Evolutionary conservation across 2,113 vertebrate genomes (phyloP).

Genomic region (Anas platyrhynchos): DNA sequence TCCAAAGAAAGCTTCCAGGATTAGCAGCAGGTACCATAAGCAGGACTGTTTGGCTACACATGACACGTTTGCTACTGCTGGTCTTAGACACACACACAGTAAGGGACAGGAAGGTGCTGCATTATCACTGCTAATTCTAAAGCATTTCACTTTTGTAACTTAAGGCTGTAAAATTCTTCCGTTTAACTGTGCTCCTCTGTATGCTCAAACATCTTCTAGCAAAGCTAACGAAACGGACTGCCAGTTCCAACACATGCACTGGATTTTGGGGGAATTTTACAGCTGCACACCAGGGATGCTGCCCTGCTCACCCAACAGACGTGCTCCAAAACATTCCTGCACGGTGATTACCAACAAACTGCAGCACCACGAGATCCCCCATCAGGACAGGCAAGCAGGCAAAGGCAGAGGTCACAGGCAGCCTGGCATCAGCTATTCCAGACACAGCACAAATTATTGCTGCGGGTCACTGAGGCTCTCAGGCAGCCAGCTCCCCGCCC

Average conservation of each 20-base stretch:
- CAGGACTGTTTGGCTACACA: background rate
- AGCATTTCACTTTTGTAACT: background rate
- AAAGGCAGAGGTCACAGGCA: background rate
- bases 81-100: background rate
- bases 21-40: background rate
- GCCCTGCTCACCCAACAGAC: background rate
- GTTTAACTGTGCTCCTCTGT: background rate
- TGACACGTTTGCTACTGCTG: background rate
- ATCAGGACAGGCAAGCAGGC: background rate
- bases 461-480: background rate
- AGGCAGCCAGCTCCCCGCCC: background rate
- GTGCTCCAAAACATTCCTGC: rapidly evolving
- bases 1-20: background rate
- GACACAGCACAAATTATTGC: background rate
- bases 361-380: background rate
- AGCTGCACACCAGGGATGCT: background rate
- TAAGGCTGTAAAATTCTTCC: background rate
- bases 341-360: background rate
- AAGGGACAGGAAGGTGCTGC: background rate
- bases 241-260: background rate
- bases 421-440: background rate
- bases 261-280: background rate
- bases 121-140: background rate
- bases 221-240: background rate
- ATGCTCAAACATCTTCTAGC: background rate